Evolutionary conservation across 2,113 vertebrate species (phyloP).

Genomic region (Crotalus horridus): DNA sequence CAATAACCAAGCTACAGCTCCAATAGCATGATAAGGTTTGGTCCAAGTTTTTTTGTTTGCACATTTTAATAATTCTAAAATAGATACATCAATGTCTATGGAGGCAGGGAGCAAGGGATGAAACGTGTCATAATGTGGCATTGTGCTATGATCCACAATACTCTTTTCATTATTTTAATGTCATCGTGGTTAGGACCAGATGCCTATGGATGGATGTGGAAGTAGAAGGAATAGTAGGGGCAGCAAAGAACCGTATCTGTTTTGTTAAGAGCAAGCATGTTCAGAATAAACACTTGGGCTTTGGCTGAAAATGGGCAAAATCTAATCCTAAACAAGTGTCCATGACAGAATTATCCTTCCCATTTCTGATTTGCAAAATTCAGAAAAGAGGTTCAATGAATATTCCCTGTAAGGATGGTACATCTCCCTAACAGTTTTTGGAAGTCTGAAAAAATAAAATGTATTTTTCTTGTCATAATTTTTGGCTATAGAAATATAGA

Average conservation of each 20-base stretch:
- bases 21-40: background rate
- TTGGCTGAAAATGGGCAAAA: background rate
- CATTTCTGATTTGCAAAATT: background rate
- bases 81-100: background rate
- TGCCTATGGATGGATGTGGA: background rate
- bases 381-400: background rate
- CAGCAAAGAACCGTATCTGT: background rate
- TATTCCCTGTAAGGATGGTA: background rate
- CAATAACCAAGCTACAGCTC: background rate
- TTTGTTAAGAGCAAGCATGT: background rate
- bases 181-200: background rate
- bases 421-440: background rate
- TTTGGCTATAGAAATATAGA: background rate
- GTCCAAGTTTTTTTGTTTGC: background rate
- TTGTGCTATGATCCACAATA: background rate
- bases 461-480: background rate
- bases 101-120: background rate
- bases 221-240: background rate
- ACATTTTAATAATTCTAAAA: background rate
- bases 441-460: background rate
- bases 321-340: background rate
- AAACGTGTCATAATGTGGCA: background rate
- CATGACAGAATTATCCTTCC: background rate
- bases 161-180: background rate
- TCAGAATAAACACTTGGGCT: background rate